A percentile compares a stretch with the other conserved stretches of the same genome.
Evolutionary conservation across 2,797 vertebrate genomes (phyloP).

Genomic region (Sternarchorhynchus goeldii): DNA sequence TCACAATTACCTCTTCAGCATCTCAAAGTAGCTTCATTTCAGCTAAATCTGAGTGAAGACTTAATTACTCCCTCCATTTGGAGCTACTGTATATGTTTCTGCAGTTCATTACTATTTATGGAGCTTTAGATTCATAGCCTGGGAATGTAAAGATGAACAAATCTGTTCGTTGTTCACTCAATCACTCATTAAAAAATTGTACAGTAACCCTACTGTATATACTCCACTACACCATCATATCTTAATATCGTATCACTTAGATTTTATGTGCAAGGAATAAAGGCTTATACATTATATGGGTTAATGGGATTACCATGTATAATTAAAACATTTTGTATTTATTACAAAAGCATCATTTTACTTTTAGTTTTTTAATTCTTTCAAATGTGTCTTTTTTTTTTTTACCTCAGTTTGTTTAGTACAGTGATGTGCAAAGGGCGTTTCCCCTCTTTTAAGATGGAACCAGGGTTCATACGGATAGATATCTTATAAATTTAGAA

Average conservation of each 20-base stretch:
- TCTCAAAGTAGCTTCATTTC: conserved; percentile 49
- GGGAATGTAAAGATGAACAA: conserved; percentile 48
- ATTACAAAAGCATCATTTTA: neutral
- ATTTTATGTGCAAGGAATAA: too few relatives aligned
- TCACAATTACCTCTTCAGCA: conserved; percentile 54
- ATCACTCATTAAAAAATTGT: conserved; percentile 27
- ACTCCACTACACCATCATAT: neutral
- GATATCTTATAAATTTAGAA: too few relatives aligned
- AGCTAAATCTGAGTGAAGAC: conserved; percentile 46
- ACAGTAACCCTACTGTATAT: neutral
- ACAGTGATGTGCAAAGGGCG: too few relatives aligned
- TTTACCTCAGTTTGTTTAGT: neutral
- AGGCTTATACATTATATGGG: too few relatives aligned
- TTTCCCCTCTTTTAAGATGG: too few relatives aligned
- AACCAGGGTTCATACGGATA: too few relatives aligned
- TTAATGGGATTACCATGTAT: neutral
- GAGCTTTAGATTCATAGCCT: conserved; percentile 43
- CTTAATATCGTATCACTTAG: too few relatives aligned
- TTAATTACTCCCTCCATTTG: conserved; percentile 51
- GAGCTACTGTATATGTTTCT: conserved; percentile 49
- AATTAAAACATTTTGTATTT: neutral
- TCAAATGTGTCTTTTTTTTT: too few relatives aligned
- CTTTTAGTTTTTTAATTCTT: neutral
- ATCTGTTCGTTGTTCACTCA: conserved; percentile 20
- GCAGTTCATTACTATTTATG: conserved; percentile 53